A percentile compares a stretch with the other conserved stretches of the same genome.
Conservation (phyloP, 2,888 invertebrate species). For the Pteria penguin region DNA sequence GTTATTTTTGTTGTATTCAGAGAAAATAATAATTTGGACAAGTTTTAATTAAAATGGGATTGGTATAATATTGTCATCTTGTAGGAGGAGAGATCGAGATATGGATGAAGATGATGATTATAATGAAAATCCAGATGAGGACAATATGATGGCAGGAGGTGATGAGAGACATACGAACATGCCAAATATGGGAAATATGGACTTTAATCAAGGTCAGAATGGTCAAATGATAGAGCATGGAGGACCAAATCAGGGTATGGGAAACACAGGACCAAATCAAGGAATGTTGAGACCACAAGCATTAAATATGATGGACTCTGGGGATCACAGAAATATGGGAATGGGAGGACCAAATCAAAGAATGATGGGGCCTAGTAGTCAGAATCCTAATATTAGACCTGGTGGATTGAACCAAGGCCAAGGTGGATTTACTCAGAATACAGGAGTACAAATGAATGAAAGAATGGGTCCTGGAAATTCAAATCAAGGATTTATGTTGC, state of each 20-base stretch:
- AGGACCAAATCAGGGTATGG: not conserved
- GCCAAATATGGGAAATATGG: too few relatives aligned
- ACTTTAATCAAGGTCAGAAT: not conserved
- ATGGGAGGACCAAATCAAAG: constrained; percentile 23
- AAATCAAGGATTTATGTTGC: not conserved
- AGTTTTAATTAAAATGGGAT: not conserved
- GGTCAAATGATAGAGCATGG: not conserved
- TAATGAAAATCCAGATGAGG: not conserved
- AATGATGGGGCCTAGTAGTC: not conserved
- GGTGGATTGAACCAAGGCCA: not conserved
- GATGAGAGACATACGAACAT: too few relatives aligned
- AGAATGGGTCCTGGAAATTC: not conserved
- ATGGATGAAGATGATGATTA: not conserved
- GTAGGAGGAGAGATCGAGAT: not conserved
- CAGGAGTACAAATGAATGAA: not conserved
- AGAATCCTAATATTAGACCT: not conserved
- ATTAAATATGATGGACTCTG: not conserved
- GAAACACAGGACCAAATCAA: constrained; percentile 7
- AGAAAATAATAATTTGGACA: constrained; percentile 2
- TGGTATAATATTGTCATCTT: not conserved
- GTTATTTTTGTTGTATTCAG: not conserved
- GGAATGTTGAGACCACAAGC: constrained; percentile 11
- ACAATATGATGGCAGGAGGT: too few relatives aligned
- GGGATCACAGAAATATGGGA: constrained; percentile 12
- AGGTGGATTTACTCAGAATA: not conserved